Evolutionary conservation across 2,113 vertebrate genomes (phyloP).

Genomic region (Neofelis nebulosa): DNA sequence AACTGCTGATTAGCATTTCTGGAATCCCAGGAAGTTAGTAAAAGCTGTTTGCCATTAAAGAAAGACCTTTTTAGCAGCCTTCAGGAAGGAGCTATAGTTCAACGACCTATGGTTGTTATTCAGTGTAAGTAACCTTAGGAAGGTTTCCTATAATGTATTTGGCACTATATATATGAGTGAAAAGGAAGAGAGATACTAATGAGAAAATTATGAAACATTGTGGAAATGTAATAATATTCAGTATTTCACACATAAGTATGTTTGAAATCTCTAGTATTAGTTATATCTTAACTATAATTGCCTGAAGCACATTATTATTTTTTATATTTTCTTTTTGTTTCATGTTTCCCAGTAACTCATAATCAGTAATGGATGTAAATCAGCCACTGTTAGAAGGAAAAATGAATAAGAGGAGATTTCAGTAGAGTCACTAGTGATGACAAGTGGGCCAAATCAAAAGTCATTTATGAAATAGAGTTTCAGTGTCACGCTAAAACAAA

Average conservation of each 20-base stretch:
- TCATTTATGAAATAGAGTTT: constrained; percentile 55
- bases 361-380: constrained; percentile 67
- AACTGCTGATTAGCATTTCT: constrained; percentile 91
- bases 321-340: constrained; percentile 38
- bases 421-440: constrained; percentile 56
- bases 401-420: constrained; percentile 49
- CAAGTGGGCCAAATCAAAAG: constrained; percentile 68
- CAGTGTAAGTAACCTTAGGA: background rate
- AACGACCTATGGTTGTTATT: background rate
- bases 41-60: constrained; percentile 83
- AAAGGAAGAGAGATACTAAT: background rate
- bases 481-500: constrained; percentile 57
- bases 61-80: constrained; percentile 78
- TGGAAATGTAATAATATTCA: background rate
- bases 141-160: background rate
- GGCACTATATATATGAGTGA: rapidly evolving
- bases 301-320: background rate
- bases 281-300: constrained; percentile 12
- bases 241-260: background rate
- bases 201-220: constrained; percentile 14
- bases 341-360: constrained; percentile 63
- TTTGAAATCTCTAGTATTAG: background rate
- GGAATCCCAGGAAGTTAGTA: constrained; percentile 83
- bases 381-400: background rate
- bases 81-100: background rate